Percentiles rank a stretch among this genome's conserved stretches.
These are phyloP conservation scores for Radopholus similis DNA, from an alignment of 1,140 invertebrate species.

Conservation along the genomic window DNA sequence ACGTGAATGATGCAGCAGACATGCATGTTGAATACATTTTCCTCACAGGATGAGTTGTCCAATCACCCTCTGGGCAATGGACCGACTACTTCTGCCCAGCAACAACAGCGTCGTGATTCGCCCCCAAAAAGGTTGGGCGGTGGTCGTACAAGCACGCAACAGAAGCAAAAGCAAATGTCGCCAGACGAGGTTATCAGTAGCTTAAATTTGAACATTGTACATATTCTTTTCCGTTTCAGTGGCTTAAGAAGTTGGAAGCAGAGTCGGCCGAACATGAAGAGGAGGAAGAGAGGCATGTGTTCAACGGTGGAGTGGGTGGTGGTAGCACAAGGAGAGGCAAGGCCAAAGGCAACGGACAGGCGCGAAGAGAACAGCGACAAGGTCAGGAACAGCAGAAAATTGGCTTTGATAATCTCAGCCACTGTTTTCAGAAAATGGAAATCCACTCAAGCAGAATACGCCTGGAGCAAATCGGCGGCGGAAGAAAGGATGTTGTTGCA, in stretches of 20 bases:
- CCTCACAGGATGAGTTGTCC: not conserved
- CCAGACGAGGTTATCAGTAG: no score
- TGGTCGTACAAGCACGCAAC: slow-evolving; percentile 12
- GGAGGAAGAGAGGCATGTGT: slow-evolving; percentile 27
- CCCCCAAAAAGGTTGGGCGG: slow-evolving; percentile 17
- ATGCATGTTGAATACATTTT: not conserved
- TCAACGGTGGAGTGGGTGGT: not conserved
- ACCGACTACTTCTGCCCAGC: not conserved
- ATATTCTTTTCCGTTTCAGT: no score
- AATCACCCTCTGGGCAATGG: not conserved
- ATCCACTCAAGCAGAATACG: not conserved
- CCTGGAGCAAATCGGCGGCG: slow-evolving; percentile 7
- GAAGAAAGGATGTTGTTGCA: slow-evolving; percentile 15
- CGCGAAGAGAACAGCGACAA: not conserved
- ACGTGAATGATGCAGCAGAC: not conserved
- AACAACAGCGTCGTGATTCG: slow-evolving; percentile 7
- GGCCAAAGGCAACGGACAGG: not conserved
- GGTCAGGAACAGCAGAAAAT: not conserved
- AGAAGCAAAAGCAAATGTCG: slow-evolving; percentile 47
- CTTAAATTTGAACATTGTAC: no score
- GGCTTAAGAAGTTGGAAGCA: slow-evolving; percentile 45
- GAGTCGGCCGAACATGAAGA: slow-evolving; percentile 42
- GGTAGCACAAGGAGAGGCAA: not conserved
- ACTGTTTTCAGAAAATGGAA: not conserved
- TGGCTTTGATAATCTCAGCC: not conserved